phyloP scores from a whole-genome alignment of 2,888 invertebrate genomes.

The Bruchidius siliquastri region DNA sequence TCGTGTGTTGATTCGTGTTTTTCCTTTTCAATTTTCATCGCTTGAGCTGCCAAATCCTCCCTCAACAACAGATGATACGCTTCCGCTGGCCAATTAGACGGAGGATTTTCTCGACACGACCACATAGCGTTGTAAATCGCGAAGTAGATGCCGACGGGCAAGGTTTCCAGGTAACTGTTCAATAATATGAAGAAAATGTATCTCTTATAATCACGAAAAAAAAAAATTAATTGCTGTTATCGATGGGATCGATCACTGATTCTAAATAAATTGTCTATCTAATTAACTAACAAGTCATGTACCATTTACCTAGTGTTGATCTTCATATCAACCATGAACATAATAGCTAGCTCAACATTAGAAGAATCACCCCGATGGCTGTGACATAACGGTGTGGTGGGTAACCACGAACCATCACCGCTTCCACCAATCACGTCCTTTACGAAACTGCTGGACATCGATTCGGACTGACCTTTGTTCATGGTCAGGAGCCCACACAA shows the following conservation, averaged over 20 bases:
- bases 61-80: slow-evolving; percentile 69
- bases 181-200: too few species aligned
- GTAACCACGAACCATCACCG: neutral
- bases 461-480: slow-evolving; percentile 11
- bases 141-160: slow-evolving; percentile 68
- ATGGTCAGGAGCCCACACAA: slow-evolving; percentile 31
- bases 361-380: neutral
- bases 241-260: too few species aligned
- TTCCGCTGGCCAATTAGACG: slow-evolving; percentile 65
- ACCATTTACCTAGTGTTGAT: slow-evolving; percentile 58
- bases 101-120: slow-evolving; percentile 65
- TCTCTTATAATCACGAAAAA: too few species aligned
- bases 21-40: slow-evolving; percentile 37
- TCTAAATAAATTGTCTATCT: too few species aligned
- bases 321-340: slow-evolving; percentile 53
- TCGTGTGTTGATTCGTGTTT: slow-evolving; percentile 19
- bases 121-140: slow-evolving; percentile 66
- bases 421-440: slow-evolving; percentile 8
- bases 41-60: slow-evolving; percentile 64
- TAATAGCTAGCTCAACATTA: slow-evolving; percentile 47
- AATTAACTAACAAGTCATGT: too few species aligned
- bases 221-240: too few species aligned
- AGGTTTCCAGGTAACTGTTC: slow-evolving; percentile 59
- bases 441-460: slow-evolving; percentile 14
- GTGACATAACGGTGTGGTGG: neutral